A percentile compares a stretch with the other conserved stretches of the same genome.
These are phyloP conservation scores for Lepisosteus osseus DNA, from an alignment of 2,113 vertebrate species.

Conservation along the genomic window DNA sequence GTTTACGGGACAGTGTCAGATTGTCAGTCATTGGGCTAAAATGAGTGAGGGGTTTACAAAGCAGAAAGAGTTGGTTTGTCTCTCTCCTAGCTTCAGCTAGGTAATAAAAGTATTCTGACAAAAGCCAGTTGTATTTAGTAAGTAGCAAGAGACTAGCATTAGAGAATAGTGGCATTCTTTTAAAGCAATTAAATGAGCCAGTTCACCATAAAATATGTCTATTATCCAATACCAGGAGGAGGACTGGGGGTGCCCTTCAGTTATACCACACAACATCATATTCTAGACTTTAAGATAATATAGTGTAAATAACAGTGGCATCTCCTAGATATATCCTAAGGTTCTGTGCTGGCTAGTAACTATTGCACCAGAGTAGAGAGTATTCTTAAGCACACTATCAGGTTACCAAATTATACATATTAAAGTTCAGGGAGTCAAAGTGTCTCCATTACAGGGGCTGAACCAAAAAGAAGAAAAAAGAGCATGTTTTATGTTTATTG, in stretches of 20 bases:
- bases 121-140: constrained; percentile 24
- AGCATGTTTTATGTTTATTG: constrained; percentile 31
- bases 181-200: neutral
- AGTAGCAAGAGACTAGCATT: constrained; percentile 5
- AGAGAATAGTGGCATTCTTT: neutral
- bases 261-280: constrained; percentile 18
- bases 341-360: constrained; percentile 25
- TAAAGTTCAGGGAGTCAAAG: constrained; percentile 36
- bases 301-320: constrained; percentile 8
- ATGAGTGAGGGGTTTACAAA: constrained; percentile 16
- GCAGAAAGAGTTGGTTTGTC: constrained; percentile 19
- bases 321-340: constrained; percentile 11
- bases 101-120: constrained; percentile 22
- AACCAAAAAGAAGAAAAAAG: constrained; percentile 36
- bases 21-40: neutral
- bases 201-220: neutral
- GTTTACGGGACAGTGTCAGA: constrained; percentile 21
- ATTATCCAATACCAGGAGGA: constrained; percentile 9
- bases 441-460: constrained; percentile 34
- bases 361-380: constrained; percentile 11
- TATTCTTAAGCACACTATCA: constrained; percentile 28
- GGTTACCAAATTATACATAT: constrained; percentile 41
- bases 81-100: neutral
- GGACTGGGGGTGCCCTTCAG: constrained; percentile 6
- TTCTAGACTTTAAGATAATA: constrained; percentile 13